Base-by-base conservation (phyloP, 2,797 vertebrate genomes). In the Chrysocyon brachyurus region DNA sequence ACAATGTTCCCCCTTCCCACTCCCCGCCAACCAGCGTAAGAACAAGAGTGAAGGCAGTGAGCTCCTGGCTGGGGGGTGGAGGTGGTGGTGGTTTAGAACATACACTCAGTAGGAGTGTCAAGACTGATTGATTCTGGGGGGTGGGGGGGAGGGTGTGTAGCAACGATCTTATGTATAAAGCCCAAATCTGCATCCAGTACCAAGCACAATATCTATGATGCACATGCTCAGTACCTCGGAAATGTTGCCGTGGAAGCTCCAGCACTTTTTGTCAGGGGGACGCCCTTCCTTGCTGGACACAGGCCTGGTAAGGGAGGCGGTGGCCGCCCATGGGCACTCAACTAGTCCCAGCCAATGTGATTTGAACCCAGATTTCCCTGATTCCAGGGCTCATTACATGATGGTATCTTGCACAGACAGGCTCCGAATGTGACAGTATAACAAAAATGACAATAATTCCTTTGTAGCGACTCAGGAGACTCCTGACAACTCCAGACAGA, bases 1-100 rank as follows among this genome's bases (percentile, higher is more conserved):
- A 36, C 49, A 24, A 9, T 56, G 46, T 40, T 2, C 12, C 6
- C 16, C 33, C 11, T 2, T 16, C n/a, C 56, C 0, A 0, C 1
- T 22, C 40, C 28, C 57, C 26, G 54, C 15, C 17, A 63, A 16
- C 22, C 36, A 12, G 12, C 19, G 33, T 22, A 11, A 31, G 57
- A 17, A 2, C 6, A 26, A 28, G 31, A 79, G 12, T 0, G 26
- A 19, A 33, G n/a, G 10, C 54, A 59, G 54, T 0, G 61, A 56
- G 15, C 1, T 14, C 28, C 24, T 14, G 3, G 24, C 17, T 31
- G 21, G 26, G 22, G 40, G 33, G 16, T 46, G 40, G 40, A 46
- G 40, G 40, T 46, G 40, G 40, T 46, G 31, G 0, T 2, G 3
- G 5, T 28, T 10, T 26, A 26, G 15, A 40, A 3, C 11, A 3